Percentiles rank a stretch among this genome's conserved stretches.
These are phyloP conservation scores for Prionchulus punctatus DNA, from an alignment of 2,888 invertebrate species.

Conservation along the genomic window DNA sequence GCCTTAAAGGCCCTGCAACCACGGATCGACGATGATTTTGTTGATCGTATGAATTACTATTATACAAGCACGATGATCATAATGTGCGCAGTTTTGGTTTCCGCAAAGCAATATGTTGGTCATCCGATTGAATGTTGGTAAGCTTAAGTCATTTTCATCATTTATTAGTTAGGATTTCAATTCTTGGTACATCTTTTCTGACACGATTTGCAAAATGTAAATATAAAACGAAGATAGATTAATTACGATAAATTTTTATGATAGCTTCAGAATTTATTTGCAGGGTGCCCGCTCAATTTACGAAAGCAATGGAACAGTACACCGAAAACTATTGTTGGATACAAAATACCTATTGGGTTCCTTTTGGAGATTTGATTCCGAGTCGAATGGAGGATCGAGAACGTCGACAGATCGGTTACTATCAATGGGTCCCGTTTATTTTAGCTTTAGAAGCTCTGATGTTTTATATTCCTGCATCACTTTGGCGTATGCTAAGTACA, in stretches of 20 bases:
- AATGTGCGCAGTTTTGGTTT: slow-evolving; percentile 38
- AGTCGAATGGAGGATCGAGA: slow-evolving; percentile 31
- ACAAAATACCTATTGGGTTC: slow-evolving; percentile 35
- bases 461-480: slow-evolving; percentile 29
- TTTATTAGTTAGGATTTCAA: not conserved
- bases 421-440: no score
- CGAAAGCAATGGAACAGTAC: slow-evolving; percentile 40
- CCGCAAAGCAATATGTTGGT: slow-evolving; percentile 39
- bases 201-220: no score
- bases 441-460: slow-evolving; percentile 21
- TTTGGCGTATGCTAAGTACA: slow-evolving; percentile 29
- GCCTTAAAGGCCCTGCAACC: slow-evolving; percentile 28
- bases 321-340: slow-evolving; percentile 41
- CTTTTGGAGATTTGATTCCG: slow-evolving; percentile 34
- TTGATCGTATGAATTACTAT: slow-evolving; percentile 34
- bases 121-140: slow-evolving; percentile 40
- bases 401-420: slow-evolving; percentile 25
- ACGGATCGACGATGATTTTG: slow-evolving; percentile 36
- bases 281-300: slow-evolving; percentile 39
- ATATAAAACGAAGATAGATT: no score
- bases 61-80: slow-evolving; percentile 29
- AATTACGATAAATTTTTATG: no score
- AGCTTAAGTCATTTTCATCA: not conserved
- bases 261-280: not conserved
- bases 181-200: no score